These are phyloP conservation scores for Heliothis subflexa DNA, from an alignment of 1,140 invertebrate species.

Conservation along the genomic window DNA sequence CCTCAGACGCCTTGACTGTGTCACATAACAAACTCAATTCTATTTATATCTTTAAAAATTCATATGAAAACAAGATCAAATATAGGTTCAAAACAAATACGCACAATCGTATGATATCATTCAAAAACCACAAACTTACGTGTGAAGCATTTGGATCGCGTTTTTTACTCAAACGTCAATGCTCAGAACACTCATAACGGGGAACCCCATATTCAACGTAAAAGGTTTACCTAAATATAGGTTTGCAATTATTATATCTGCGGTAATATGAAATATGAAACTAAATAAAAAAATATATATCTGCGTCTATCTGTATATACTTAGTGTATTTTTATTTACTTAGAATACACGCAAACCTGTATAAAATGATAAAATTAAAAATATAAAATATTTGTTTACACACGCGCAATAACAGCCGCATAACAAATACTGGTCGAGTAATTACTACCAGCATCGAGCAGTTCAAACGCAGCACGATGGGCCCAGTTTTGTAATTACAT, in stretches of 20 bases:
- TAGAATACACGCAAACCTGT: no score
- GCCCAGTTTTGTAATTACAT: conserved; percentile 52
- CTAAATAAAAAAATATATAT: no score
- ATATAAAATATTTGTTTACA: not conserved
- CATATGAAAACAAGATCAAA: not conserved
- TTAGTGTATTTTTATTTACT: no score
- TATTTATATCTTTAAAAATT: no score
- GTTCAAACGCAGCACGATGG: conserved; percentile 44
- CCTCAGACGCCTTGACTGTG: not conserved
- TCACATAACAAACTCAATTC: conserved; percentile 3
- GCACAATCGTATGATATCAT: conserved; percentile 3
- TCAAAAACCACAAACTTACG: not conserved
- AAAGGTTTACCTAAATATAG: not conserved
- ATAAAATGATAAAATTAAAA: no score
- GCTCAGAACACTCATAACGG: not conserved
- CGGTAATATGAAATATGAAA: not conserved
- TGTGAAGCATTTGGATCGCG: not conserved
- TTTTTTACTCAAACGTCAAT: conserved; percentile 21
- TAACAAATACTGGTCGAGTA: conserved; percentile 11
- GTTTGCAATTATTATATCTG: not conserved
- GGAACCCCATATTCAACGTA: conserved; percentile 2
- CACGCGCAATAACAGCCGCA: no score
- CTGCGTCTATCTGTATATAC: no score
- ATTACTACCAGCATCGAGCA: not conserved
- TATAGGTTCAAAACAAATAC: not conserved